phyloP scores from a whole-genome alignment of 2,113 vertebrate species.

The Trogon surrucura region DNA sequence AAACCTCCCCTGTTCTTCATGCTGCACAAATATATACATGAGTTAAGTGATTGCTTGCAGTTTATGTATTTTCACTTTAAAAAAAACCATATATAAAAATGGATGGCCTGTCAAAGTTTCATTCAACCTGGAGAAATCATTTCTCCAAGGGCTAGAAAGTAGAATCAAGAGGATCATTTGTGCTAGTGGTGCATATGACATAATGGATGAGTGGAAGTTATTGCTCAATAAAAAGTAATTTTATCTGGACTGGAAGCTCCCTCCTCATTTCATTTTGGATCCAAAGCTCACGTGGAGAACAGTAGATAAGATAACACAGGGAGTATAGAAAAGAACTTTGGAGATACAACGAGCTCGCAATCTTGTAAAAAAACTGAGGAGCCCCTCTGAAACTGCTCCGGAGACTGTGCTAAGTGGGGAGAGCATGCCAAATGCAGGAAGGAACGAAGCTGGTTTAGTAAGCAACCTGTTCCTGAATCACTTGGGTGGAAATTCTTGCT shows the following conservation, averaged over 20 bases:
- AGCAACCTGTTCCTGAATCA: not conserved
- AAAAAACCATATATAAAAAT: slow-evolving; percentile 3
- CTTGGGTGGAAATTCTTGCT: not conserved
- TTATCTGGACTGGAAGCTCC: not conserved
- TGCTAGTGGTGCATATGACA: not conserved
- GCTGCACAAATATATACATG: not conserved
- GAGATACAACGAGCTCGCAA: not conserved
- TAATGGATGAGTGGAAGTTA: not conserved
- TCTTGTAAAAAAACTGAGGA: not conserved
- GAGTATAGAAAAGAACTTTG: not conserved
- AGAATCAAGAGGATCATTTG: not conserved
- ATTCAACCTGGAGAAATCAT: not conserved
- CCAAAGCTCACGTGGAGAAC: not conserved
- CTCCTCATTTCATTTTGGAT: not conserved
- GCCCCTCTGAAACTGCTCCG: not conserved
- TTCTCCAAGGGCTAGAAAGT: not conserved
- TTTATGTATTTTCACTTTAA: not conserved
- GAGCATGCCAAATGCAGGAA: not conserved
- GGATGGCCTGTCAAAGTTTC: not conserved
- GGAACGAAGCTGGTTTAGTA: not conserved
- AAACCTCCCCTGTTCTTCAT: not conserved
- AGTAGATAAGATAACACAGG: not conserved
- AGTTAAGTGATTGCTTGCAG: not conserved
- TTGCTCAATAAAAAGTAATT: not conserved
- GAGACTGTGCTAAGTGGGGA: not conserved